Conservation (phyloP, 2,888 invertebrate genomes). For the Alentia gelatinosa region DNA sequence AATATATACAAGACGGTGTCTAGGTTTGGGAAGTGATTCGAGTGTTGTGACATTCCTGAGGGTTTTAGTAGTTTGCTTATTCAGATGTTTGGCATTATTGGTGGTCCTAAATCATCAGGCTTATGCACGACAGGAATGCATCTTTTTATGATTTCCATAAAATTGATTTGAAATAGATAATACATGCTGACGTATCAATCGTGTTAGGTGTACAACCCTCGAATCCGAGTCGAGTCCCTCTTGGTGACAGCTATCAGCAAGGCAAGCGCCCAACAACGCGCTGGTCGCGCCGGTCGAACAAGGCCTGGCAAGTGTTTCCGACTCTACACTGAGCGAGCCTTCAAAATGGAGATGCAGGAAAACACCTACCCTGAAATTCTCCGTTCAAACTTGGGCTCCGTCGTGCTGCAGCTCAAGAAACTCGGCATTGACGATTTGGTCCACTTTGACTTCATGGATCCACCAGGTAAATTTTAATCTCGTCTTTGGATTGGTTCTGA, state of each 20-base stretch:
- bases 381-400: slow-evolving; percentile 95
- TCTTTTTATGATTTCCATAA: not conserved
- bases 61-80: no score
- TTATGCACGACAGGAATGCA: no score
- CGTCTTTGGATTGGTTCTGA: no score
- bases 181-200: not conserved
- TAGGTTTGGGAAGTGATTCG: no score
- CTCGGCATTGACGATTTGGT: slow-evolving; percentile 99
- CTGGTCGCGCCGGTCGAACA: slow-evolving; percentile 98
- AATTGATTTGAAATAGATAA: not conserved
- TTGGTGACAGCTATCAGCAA: slow-evolving; percentile 99
- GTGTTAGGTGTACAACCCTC: slow-evolving; percentile 90
- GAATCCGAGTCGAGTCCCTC: slow-evolving; percentile 96
- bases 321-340: slow-evolving; percentile 88
- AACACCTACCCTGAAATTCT: slow-evolving; percentile 98
- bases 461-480: slow-evolving; percentile 88
- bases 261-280: slow-evolving; percentile 98
- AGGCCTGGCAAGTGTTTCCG: slow-evolving; percentile 98
- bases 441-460: slow-evolving; percentile 99
- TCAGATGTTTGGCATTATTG: no score
- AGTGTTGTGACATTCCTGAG: no score
- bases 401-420: slow-evolving; percentile 98
- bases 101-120: no score
- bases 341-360: slow-evolving; percentile 98
- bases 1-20: no score